These are phyloP conservation scores for Styela clava DNA, from an alignment of 23 tunicate genomes.

Conservation along the genomic window DNA sequence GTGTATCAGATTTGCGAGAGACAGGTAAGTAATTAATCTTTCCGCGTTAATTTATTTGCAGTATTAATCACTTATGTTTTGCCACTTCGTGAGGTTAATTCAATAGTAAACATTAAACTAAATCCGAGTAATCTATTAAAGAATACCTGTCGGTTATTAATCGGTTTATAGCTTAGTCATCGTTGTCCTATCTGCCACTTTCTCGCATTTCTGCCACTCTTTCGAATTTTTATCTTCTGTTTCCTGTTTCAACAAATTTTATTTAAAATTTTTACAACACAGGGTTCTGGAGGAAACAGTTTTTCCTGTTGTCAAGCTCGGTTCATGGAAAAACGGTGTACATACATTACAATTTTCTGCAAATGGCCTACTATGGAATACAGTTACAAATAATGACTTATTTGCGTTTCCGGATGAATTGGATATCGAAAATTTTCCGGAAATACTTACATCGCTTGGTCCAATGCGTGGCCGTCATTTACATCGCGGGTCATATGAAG, in stretches of 20 bases:
- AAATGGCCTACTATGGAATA: not conserved
- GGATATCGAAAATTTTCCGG: constrained; percentile 2
- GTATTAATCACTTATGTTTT: not conserved
- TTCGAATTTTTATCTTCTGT: too few species aligned
- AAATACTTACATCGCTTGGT: not conserved
- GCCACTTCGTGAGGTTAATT: not conserved
- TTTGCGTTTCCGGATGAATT: not conserved
- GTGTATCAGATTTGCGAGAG: not conserved
- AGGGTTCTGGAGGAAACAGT: not conserved
- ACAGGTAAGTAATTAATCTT: not conserved
- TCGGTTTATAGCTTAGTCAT: too few species aligned
- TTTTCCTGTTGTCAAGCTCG: constrained; percentile 3
- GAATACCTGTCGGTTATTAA: too few species aligned
- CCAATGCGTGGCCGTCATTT: constrained; percentile 11
- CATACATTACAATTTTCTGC: not conserved
- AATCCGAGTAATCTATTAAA: not conserved
- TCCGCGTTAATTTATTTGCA: not conserved
- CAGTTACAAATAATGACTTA: not conserved
- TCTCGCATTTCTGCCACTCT: not conserved
- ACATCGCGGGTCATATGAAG: constrained; percentile 7
- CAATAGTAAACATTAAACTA: not conserved
- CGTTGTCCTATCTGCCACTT: not conserved
- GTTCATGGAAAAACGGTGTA: not conserved
- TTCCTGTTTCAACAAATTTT: too few species aligned
- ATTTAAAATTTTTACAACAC: too few species aligned